Conservation (phyloP, 1,140 invertebrate genomes). For the Cephus cinctus region DNA sequence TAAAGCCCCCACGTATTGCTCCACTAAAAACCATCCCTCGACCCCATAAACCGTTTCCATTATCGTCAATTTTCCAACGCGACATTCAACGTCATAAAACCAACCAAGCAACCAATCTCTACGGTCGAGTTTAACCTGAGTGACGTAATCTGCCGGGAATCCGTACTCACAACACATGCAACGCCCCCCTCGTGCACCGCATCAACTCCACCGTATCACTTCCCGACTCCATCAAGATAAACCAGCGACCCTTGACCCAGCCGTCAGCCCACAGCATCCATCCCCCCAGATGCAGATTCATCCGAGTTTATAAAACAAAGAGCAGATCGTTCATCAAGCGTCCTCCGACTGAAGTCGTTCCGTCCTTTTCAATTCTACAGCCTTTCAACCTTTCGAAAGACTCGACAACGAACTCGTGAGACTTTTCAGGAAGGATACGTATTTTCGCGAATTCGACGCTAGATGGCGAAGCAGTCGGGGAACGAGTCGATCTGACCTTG, state of each 20-base stretch:
- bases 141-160: slow-evolving; percentile 32
- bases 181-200: slow-evolving; percentile 13
- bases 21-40: neutral
- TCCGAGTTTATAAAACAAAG: slow-evolving; percentile 39
- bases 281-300: slow-evolving; percentile 31
- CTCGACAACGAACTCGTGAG: too few species aligned
- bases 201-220: slow-evolving; percentile 28
- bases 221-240: slow-evolving; percentile 33
- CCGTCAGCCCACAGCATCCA: slow-evolving; percentile 22
- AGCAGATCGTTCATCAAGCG: too few species aligned
- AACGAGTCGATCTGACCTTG: slow-evolving; percentile 14
- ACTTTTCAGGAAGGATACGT: too few species aligned
- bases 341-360: too few species aligned
- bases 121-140: slow-evolving; percentile 8
- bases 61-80: neutral
- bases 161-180: slow-evolving; percentile 29
- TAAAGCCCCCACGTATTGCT: neutral
- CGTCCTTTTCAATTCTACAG: too few species aligned
- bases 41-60: neutral
- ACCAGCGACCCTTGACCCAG: slow-evolving; percentile 32
- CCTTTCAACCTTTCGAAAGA: neutral
- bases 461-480: neutral
- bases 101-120: neutral
- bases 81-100: neutral
- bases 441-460: neutral